These are phyloP conservation scores for Tetramorium parvispinum DNA, from an alignment of 1,140 invertebrate genomes.

Conservation along the genomic window DNA sequence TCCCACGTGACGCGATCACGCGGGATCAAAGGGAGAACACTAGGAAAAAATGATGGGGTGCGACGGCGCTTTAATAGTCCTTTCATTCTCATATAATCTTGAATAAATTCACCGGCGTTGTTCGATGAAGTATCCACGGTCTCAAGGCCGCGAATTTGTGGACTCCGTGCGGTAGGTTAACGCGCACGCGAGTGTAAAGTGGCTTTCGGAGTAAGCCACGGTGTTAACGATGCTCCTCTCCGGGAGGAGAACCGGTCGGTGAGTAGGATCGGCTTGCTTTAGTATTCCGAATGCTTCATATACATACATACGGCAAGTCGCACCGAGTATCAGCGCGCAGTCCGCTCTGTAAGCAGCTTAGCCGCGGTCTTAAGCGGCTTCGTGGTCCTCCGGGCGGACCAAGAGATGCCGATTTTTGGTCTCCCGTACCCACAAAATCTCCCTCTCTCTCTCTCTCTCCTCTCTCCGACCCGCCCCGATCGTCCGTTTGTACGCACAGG, in stretches of 20 bases:
- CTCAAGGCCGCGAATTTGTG: constrained; percentile 56
- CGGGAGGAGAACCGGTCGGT: constrained; percentile 2
- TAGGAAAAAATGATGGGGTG: constrained; percentile 29
- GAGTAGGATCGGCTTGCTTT: constrained; percentile 46
- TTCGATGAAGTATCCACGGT: constrained; percentile 41
- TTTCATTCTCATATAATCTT: constrained; percentile 24
- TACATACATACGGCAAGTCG: constrained; percentile 36
- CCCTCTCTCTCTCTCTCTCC: neutral
- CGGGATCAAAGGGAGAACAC: neutral
- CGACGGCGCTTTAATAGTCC: constrained; percentile 26
- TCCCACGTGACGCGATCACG: neutral
- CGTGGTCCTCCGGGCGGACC: constrained; percentile 31
- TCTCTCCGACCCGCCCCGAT: neutral
- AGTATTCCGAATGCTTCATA: constrained; percentile 55
- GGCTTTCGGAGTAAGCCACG: constrained; percentile 60
- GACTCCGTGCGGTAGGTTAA: constrained; percentile 50
- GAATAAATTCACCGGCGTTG: constrained; percentile 46
- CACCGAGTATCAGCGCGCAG: constrained; percentile 32
- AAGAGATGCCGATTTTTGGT: constrained; percentile 58
- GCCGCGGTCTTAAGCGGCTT: constrained; percentile 69
- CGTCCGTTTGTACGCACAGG: neutral
- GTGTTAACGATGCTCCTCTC: constrained; percentile 50
- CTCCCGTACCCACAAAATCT: constrained; percentile 13
- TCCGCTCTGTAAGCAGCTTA: constrained; percentile 66
- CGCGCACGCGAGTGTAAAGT: constrained; percentile 57